Evolutionary conservation across 2,888 invertebrate species (phyloP), one percentile per base, ranked within the genome.

Genomic region (Ophioninae sp.): DNA sequence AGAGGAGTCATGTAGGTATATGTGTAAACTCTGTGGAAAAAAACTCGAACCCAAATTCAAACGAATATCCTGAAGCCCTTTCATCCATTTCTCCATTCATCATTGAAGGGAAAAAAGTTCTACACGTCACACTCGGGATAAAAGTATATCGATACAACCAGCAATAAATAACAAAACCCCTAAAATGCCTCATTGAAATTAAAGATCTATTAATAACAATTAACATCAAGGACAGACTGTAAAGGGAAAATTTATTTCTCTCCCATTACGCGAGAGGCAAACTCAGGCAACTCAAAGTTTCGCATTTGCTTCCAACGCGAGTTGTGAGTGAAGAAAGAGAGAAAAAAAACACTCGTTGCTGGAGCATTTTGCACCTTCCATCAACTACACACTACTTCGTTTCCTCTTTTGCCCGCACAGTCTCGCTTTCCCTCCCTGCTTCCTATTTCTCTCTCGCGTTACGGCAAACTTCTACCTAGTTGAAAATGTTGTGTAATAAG

Each of bases 291-390:
- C 50, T 44, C 17, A 65, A 81, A 76, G 76, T 81, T 70, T 65
- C 37, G 37, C 57, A 44, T 30, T 81, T 72, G 44, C 30, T 59
- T 59, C 59, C 64, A 21, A 21, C 59, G 37, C 21, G 37, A 68
- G 62, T 80, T 37, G 50, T 44, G 56, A 13, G 57, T 72, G 59
- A 59, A 64, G 37, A 67, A 64, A 70, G 57, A 57, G 20, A 21
- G 61, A 56, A 62, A 50, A 30, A 56, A 56, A 78, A 30, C 3
- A 1, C 68, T 82, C 76, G 72, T 81, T 65, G 65, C 64, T 61
- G 67, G 65, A 67, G 69, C 79, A 81, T 82, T 82, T 85, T 86
- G 79, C 74, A 81, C 67, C 74, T 78, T 78, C 78, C 64, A 78
- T 82, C 64, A 81, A 76, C 73, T 67, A 67, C 68, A 68, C 61